phyloP scores from a whole-genome alignment of 2,888 invertebrate genomes.

The Drosophila leonis region DNA sequence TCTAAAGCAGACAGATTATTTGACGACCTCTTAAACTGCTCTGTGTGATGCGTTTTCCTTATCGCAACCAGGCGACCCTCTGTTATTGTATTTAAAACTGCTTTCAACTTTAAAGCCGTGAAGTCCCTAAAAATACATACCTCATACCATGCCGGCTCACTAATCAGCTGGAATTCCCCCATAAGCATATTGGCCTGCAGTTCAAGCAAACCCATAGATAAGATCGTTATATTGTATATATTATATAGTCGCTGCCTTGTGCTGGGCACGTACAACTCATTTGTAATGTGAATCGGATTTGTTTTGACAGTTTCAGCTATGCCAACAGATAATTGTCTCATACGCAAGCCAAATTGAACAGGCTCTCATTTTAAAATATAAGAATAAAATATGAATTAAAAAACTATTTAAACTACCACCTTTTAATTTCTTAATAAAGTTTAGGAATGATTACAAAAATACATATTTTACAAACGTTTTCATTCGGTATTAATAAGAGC shows the following conservation, averaged over 20 bases:
- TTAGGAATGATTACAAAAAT: too few species aligned
- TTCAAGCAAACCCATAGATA: constrained; percentile 23
- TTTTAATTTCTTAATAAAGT: not conserved
- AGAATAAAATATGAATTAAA: not conserved
- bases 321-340: not conserved
- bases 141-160: not conserved
- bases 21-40: not conserved
- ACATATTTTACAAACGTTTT: too few species aligned
- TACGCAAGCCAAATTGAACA: not conserved
- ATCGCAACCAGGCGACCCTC: constrained; percentile 15
- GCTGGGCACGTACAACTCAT: constrained; percentile 12
- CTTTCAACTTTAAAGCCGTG: not conserved
- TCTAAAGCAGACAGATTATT: constrained; percentile 34
- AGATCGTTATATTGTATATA: not conserved
- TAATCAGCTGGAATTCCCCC: constrained; percentile 1
- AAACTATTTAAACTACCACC: not conserved
- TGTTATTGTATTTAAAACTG: not conserved
- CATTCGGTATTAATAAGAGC: too few species aligned
- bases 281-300: constrained; percentile 1
- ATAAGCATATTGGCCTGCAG: not conserved
- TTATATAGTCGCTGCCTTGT: constrained; percentile 4
- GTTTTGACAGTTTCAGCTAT: constrained; percentile 18
- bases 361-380: not conserved
- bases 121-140: constrained; percentile 1
- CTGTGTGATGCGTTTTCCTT: constrained; percentile 13